These are phyloP conservation scores for Montipora foliosa DNA, from an alignment of 64 coral and sea anemone genomes.

Conservation along the genomic window DNA sequence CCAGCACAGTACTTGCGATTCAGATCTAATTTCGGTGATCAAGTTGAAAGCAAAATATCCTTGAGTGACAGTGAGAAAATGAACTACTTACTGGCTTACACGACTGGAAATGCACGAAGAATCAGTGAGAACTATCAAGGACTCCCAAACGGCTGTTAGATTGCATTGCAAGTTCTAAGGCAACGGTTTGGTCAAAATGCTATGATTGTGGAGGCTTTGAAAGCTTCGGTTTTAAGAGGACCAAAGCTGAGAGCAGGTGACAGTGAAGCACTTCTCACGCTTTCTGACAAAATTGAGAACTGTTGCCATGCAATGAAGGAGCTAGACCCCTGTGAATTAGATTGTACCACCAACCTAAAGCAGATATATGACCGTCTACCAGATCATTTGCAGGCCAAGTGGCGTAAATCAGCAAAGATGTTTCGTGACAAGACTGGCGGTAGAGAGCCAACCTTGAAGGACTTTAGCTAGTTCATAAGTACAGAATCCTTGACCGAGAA, in stretches of 20 bases:
- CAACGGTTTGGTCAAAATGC: too few relatives aligned
- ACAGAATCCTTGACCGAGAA: slow-evolving; percentile 53
- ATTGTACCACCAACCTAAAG: slow-evolving; percentile 63
- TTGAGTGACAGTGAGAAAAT: slow-evolving; percentile 19
- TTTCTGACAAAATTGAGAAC: not conserved
- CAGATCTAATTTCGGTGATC: slow-evolving; percentile 54
- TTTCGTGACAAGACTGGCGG: slow-evolving; percentile 10
- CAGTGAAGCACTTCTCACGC: too few relatives aligned
- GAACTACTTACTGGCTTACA: too few relatives aligned
- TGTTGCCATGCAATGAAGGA: slow-evolving; percentile 39
- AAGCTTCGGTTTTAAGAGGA: too few relatives aligned
- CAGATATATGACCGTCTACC: too few relatives aligned
- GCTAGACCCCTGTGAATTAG: slow-evolving; percentile 43
- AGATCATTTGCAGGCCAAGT: too few relatives aligned
- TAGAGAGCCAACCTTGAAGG: slow-evolving; percentile 17
- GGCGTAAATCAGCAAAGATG: too few relatives aligned
- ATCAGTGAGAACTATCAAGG: slow-evolving; percentile 53
- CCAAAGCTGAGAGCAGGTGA: too few relatives aligned
- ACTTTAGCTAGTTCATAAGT: slow-evolving; percentile 25
- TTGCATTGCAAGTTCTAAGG: too few relatives aligned
- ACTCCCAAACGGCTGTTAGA: slow-evolving; percentile 59
- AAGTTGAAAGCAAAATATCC: slow-evolving; percentile 65
- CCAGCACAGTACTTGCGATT: slow-evolving; percentile 40
- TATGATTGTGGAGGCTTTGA: too few relatives aligned
- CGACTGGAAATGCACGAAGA: slow-evolving; percentile 48